Percentiles rank a stretch among this genome's conserved stretches.
phyloP scores from a whole-genome alignment of 2,888 invertebrate species.

The Caenorhabditis sinica region DNA sequence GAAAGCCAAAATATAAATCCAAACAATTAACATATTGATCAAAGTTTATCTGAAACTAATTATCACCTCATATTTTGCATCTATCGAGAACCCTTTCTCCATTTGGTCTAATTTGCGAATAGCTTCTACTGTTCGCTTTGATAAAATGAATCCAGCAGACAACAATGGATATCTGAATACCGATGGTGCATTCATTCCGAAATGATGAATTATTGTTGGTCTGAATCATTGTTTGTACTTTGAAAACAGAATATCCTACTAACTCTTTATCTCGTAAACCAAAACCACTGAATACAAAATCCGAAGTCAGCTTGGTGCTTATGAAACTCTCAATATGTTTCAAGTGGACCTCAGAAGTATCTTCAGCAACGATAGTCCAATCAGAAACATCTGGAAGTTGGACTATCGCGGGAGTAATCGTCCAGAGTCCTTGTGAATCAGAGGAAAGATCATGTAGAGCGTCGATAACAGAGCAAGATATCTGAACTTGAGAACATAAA shows the following conservation, averaged over 20 bases:
- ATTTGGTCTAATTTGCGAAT: conserved; percentile 6
- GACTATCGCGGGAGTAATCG: conserved; percentile 45
- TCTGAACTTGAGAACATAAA: conserved; percentile 2
- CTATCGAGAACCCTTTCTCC: conserved; percentile 88
- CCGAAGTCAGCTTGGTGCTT: background rate
- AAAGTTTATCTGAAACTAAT: background rate
- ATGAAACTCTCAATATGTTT: conserved; percentile 12
- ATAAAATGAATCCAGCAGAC: conserved; percentile 49
- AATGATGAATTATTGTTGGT: conserved; percentile 94
- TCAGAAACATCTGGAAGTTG: conserved; percentile 27
- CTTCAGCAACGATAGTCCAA: conserved; percentile 51
- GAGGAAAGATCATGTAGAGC: conserved; percentile 36
- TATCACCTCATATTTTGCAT: conserved; percentile 88
- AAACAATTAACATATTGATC: background rate
- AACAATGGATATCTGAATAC: conserved; percentile 58
- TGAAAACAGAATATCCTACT: conserved; percentile 84
- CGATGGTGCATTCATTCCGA: conserved; percentile 86
- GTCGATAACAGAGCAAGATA: conserved; percentile 39
- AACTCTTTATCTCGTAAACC: conserved; percentile 83
- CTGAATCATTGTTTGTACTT: conserved; percentile 85
- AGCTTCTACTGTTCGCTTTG: conserved; percentile 17
- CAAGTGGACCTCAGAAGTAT: conserved; percentile 43
- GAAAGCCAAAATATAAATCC: conserved; percentile 16
- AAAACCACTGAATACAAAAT: conserved; percentile 65
- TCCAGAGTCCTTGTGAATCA: conserved; percentile 53